Percentiles rank a stretch among this genome's conserved stretches.
These are phyloP conservation scores for Catostylus mosaicus DNA, from an alignment of 30 jellyfish, hydroid and myxozoan genomes.

Conservation along the genomic window DNA sequence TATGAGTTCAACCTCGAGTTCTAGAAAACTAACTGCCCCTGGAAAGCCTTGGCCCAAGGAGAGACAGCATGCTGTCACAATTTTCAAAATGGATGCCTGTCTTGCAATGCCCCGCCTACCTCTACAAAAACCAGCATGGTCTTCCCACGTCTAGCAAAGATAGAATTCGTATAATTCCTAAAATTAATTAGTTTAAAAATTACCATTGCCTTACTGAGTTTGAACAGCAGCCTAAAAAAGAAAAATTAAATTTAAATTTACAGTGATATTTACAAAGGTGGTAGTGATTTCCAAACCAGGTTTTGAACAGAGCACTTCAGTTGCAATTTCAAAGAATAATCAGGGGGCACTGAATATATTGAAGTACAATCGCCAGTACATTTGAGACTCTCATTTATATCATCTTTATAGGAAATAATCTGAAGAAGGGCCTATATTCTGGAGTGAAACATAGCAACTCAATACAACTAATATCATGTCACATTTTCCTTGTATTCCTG, in stretches of 20 bases:
- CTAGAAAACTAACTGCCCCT: background rate
- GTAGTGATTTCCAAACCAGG: background rate
- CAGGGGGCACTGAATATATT: background rate
- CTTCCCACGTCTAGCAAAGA: background rate
- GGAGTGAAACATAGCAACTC: too few relatives aligned
- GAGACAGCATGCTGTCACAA: background rate
- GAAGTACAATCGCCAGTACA: too few relatives aligned
- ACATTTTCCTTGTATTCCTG: too few relatives aligned
- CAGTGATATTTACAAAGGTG: background rate
- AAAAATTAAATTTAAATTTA: background rate
- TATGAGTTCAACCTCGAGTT: too few relatives aligned
- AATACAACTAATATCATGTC: too few relatives aligned
- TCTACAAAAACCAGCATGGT: background rate
- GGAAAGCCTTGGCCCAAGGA: background rate
- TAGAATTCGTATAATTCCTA: background rate
- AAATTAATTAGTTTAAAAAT: background rate
- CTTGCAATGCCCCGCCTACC: background rate
- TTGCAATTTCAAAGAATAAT: background rate
- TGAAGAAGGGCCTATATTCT: background rate
- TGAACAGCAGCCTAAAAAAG: slow-evolving; percentile 8
- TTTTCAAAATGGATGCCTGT: background rate
- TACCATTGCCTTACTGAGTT: slow-evolving; percentile 21
- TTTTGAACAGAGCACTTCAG: background rate
- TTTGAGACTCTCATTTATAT: background rate
- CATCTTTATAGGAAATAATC: background rate